A percentile compares a stretch with the other conserved stretches of the same genome.
These are phyloP conservation scores for Dicaeum eximium DNA, from an alignment of 2,113 vertebrate genomes.

Conservation along the genomic window DNA sequence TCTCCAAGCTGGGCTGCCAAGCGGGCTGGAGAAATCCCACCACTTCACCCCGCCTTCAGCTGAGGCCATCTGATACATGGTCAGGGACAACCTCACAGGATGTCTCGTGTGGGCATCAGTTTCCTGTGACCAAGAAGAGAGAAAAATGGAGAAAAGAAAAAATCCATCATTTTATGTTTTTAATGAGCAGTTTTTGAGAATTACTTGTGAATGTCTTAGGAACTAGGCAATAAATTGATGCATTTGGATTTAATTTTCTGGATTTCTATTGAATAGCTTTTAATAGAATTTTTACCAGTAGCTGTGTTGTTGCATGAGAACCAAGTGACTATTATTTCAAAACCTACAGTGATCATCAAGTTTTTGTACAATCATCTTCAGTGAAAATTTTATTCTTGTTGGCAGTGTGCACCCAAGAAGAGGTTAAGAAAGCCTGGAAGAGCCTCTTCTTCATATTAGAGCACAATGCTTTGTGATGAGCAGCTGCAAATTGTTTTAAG, in stretches of 20 bases:
- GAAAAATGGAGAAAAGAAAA: neutral
- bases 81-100: neutral
- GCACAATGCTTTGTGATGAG: neutral
- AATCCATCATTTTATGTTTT: neutral
- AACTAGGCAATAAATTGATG: neutral
- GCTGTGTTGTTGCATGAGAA: neutral
- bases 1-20: neutral
- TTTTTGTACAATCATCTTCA: neutral
- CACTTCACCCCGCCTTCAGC: neutral
- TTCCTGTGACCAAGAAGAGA: neutral
- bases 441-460: fast-evolving
- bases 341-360: neutral
- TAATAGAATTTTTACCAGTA: neutral
- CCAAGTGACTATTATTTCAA: neutral
- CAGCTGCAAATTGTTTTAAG: neutral
- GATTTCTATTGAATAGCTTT: neutral
- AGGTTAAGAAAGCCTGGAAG: neutral
- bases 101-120: neutral
- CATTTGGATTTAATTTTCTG: neutral
- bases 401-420: neutral
- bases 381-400: neutral
- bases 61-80: neutral
- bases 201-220: neutral
- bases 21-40: slow-evolving; percentile 5
- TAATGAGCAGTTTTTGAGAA: neutral